Percentiles rank a stretch among this genome's conserved stretches.
Conservation (phyloP, 2,797 vertebrate genomes). For the Urocyon cinereoargenteus region DNA sequence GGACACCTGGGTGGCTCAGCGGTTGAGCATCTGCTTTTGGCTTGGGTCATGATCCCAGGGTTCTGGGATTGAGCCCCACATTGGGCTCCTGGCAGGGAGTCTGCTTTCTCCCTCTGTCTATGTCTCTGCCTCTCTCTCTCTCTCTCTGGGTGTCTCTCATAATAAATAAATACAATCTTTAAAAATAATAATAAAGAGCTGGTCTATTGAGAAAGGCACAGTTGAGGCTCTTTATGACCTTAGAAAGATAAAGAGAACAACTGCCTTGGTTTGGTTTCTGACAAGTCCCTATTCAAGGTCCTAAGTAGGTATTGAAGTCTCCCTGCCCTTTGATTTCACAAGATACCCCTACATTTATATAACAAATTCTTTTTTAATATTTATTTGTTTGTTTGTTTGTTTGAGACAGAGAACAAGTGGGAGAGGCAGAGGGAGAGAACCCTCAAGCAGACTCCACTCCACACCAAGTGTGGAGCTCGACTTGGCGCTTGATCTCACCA, state of each 20-base stretch:
- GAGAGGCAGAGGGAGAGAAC: not conserved
- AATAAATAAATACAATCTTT: too few relatives aligned
- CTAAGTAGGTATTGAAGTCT: not conserved
- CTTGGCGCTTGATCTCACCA: too few relatives aligned
- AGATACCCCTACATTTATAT: not conserved
- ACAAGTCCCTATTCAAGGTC: not conserved
- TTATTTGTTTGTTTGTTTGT: not conserved
- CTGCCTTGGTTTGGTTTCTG: not conserved
- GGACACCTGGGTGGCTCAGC: too few relatives aligned
- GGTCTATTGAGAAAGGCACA: not conserved
- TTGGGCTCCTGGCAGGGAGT: too few relatives aligned
- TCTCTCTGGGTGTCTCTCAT: too few relatives aligned
- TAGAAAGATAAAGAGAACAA: conserved; percentile 11
- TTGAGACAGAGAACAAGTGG: not conserved
- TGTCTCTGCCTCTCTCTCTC: too few relatives aligned
- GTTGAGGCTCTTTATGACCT: not conserved
- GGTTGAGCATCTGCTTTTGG: too few relatives aligned
- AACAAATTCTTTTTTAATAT: not conserved
- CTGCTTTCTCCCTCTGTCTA: too few relatives aligned
- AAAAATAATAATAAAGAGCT: not conserved
- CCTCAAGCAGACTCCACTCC: not conserved
- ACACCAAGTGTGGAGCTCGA: not conserved
- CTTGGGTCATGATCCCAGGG: too few relatives aligned
- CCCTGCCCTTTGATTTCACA: not conserved
- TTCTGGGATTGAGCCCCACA: too few relatives aligned